These are phyloP conservation scores for Litoditis marina DNA, from an alignment of 2,888 invertebrate genomes.

Conservation along the genomic window DNA sequence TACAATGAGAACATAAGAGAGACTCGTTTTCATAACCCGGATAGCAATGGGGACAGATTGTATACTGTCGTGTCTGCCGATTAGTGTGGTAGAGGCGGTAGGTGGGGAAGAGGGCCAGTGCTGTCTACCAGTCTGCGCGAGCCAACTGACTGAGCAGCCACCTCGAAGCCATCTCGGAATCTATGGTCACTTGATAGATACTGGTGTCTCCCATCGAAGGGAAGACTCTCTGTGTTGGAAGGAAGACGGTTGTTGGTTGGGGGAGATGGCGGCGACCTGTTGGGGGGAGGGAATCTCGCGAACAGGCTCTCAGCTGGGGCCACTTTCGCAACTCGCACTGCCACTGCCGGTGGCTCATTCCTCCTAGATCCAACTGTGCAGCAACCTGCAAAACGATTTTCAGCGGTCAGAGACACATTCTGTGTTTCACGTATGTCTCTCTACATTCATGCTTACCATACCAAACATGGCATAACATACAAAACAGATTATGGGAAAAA, in stretches of 20 bases:
- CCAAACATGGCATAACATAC: background rate
- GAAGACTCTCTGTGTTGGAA: background rate
- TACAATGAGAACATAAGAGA: too few relatives aligned
- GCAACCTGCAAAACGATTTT: background rate
- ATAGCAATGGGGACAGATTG: too few relatives aligned
- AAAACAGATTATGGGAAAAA: background rate
- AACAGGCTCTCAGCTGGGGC: background rate
- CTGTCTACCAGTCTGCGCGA: too few relatives aligned
- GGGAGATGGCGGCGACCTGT: conserved; percentile 2
- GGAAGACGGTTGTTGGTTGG: background rate
- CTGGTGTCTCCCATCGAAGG: too few relatives aligned
- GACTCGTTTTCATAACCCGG: too few relatives aligned
- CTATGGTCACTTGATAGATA: too few relatives aligned
- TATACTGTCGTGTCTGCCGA: too few relatives aligned
- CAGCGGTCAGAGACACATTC: background rate
- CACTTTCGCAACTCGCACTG: background rate
- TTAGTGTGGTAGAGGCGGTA: too few relatives aligned
- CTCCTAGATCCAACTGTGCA: conserved; percentile 13
- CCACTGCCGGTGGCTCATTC: background rate
- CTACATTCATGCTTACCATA: background rate
- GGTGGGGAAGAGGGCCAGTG: too few relatives aligned
- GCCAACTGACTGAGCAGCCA: too few relatives aligned
- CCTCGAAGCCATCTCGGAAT: too few relatives aligned
- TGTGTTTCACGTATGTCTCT: too few relatives aligned
- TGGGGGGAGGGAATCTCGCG: conserved; percentile 7